Evolutionary conservation across 2,797 vertebrate species (phyloP), one percentile per base, ranked within the genome.

Genomic region (Enteromius trimaculatus): DNA sequence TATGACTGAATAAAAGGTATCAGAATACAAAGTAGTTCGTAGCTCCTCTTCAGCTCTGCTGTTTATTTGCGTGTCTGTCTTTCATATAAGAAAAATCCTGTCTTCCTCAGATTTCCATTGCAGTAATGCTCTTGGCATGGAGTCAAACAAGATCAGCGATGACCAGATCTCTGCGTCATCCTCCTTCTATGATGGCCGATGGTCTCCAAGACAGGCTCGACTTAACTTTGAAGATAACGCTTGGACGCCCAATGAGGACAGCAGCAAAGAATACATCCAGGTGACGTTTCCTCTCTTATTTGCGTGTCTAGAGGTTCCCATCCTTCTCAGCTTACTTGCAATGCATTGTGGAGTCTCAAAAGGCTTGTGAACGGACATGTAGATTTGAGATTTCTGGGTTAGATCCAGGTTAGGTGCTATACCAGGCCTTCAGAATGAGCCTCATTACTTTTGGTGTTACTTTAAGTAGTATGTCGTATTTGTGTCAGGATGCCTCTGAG

Each of bases 231-330:
- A 97, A 5, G 95, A 98, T 93, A 99, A 99, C 0, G 98, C 94
- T 29, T 99, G 98, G 98, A 98, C 98, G 0, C 98, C 98, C 75
- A 95, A 94, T 23, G 94, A 97, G 60, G 98, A 99, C 93, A 97
- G 94, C 93, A 97, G 94, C 94, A 96, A 93, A 88, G 98, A 99
- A 84, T 99, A 95, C 89, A 96, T 99, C 78, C 98, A 99, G 97
- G 98, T 98, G 90, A 6, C 60, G 58, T 51, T 80, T 65, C 64
- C 49, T 39, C 14, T 26, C 31, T 2, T 29, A 49, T 23, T 72
- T 69, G 42, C 71, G 8, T n/a, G 8, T 74, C 51, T 79, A 77
- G 2, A 64, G 26, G 13, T 42, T 77, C 37, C 13, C 13, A 4
- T 55, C 11, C 2, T 31, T 55, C 49, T 37, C n/a, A 55, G 4